Evolutionary conservation across 1,140 invertebrate species (phyloP), one percentile per base, ranked within the genome.

Genomic region (Megalonaias nervosa): DNA sequence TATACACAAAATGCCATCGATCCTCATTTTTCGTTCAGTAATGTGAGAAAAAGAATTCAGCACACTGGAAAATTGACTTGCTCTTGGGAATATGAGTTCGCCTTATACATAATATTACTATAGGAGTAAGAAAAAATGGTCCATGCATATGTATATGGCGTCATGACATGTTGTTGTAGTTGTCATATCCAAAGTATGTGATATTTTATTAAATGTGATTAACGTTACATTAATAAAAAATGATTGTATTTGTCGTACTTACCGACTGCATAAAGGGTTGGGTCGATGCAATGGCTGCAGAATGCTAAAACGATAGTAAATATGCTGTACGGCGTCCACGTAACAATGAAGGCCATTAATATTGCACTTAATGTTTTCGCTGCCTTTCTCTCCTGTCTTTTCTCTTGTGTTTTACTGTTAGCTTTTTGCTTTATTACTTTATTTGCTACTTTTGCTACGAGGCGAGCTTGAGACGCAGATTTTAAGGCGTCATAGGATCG

Each of bases 281-380:
- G 71, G 61, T 73, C 75, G 26, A 90, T 85, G 77, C 84, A 86
- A 1, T 80, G 76, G 15, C 26, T 17, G 83, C 89, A 92, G 82
- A 92, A 92, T 1, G 89, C 86, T 66, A 91, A 87, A 21, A 91
- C 83, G 2, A 93, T 86, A 13, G 91, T 89, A 82, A 89, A 89
- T 64, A 99, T 97, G 90, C 99, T 99, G 92, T 99, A 99, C 66
- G 98, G 98, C 65, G 97, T 98, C 98, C 98, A 99, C 4, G 98
- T 99, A 83, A 99, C 94, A 80, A 99, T 98, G 92, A 99, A 99
- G 65, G 98, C 98, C 71, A 99, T 91, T 75, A 99, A 92, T 81
- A 99, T 99, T 76, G 98, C 98, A 59, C 87, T 98, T 56, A 99
- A 91, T 0, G 98, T 99, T 91, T 99, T 99, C 1, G 99, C 99